Percentiles rank a stretch among this genome's conserved stretches.
Evolutionary conservation across 1,140 invertebrate genomes (phyloP).

Genomic region (Atta texana): DNA sequence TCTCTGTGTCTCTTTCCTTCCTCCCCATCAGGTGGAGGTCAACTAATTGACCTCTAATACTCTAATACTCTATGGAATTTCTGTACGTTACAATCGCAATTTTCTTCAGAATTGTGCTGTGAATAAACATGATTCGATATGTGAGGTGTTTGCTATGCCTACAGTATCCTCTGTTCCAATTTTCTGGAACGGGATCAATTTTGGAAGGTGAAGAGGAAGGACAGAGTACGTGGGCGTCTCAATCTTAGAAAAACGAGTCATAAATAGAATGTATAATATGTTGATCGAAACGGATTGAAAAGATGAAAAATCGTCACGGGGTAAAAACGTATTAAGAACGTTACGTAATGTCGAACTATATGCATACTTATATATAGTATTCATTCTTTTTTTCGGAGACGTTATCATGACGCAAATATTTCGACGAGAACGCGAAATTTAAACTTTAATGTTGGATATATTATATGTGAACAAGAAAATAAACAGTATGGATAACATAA

Average conservation of each 20-base stretch:
- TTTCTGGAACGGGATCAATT: constrained; percentile 3
- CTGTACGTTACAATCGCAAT: background rate
- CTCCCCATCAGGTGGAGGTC: background rate
- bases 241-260: background rate
- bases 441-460: background rate
- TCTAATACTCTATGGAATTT: background rate
- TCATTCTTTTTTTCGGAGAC: constrained; percentile 16
- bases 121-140: background rate
- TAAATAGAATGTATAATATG: background rate
- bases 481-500: background rate
- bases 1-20: background rate
- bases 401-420: constrained; percentile 32
- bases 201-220: background rate
- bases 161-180: background rate
- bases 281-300: background rate
- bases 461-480: background rate
- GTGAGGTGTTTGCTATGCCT: background rate
- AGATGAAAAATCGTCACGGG: background rate
- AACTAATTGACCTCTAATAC: constrained; percentile 19
- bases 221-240: background rate
- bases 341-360: constrained; percentile 63
- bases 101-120: background rate
- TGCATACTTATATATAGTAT: background rate
- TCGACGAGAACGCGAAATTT: background rate
- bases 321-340: background rate